Evolutionary conservation across 1,140 invertebrate species (phyloP), one percentile per base, ranked within the genome.

Genomic region (Drosophila equinoxialis): DNA sequence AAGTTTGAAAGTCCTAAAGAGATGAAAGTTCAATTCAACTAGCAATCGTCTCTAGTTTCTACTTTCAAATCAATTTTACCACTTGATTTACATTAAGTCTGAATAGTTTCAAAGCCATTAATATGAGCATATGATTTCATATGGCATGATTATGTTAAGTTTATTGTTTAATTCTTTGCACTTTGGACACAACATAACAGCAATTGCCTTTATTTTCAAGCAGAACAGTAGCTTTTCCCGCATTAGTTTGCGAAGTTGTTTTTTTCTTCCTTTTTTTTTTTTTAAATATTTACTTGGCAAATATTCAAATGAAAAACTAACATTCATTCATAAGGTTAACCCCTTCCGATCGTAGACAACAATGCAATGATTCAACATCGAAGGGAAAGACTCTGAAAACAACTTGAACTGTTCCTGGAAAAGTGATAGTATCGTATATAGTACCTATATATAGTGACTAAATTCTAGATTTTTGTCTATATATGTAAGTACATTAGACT

Each of bases 301-400:
- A 51, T 51, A 51, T 51, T 20, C 17, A 23, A 51, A 51, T 51
- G 45, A 51, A 51, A 51, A 51, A 51, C 17, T 11, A 51, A 23
- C 51, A 55, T 69, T 59, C 63, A 51, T 54, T 55, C 45, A 63
- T 13, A 11, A 23, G 17, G 45, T n/a, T 23, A 51, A 51, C 45
- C 45, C 17, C 17, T 20, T 20, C 2, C 17, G 17, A 51, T 20
- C 45, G 45, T 71, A 48, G 37, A 33, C 55, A 39, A 35, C 67
- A 71, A 35, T 39, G 10, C 42, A 59, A n/a, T 62, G 66, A 70
- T 68, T 71, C 3, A 42, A 35, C 67, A 23, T 30, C 30, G 10
- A 60, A 13, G 41, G 55, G 42, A 58, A 54, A 70, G 42, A 45
- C 14, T 17, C 7, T 14, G n/a, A 48, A 48, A 51, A 51, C 45